Evolutionary conservation across 1,140 invertebrate species (phyloP).

Genomic region (Chrysopa pallens): DNA sequence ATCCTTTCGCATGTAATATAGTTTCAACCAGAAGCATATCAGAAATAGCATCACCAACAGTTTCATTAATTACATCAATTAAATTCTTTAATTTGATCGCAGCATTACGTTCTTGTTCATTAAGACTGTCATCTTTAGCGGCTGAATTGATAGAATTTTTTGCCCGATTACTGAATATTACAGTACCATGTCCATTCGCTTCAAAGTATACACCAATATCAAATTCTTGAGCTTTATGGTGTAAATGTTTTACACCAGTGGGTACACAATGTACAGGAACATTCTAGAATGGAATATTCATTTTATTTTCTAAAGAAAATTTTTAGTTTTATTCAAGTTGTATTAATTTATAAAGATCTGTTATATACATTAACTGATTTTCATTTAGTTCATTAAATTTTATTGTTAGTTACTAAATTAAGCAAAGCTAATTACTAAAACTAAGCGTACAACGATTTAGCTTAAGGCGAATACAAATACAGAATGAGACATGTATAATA

Average conservation of each 20-base stretch:
- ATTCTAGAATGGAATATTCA: constrained; percentile 40
- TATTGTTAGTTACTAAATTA: too few relatives aligned
- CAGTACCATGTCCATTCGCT: constrained; percentile 97
- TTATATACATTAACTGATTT: too few relatives aligned
- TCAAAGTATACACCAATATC: constrained; percentile 99
- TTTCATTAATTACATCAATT: constrained; percentile 83
- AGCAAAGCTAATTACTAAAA: too few relatives aligned
- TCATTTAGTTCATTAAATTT: too few relatives aligned
- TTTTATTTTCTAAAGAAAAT: too few relatives aligned
- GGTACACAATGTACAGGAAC: constrained; percentile 74
- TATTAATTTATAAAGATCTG: too few relatives aligned
- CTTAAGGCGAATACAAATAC: too few relatives aligned
- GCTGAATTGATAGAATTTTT: constrained; percentile 29
- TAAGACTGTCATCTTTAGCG: constrained; percentile 17
- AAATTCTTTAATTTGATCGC: constrained; percentile 42
- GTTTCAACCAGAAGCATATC: constrained; percentile 90
- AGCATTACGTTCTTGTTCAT: constrained; percentile 24
- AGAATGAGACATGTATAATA: too few relatives aligned
- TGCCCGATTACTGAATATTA: constrained; percentile 53
- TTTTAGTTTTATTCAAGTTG: too few relatives aligned
- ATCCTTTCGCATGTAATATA: constrained; percentile 64
- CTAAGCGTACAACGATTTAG: too few relatives aligned
- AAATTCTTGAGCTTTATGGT: constrained; percentile 74
- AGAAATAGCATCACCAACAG: constrained; percentile 92
- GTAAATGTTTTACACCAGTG: constrained; percentile 98